A percentile compares a stretch with the other conserved stretches of the same genome.
Evolutionary conservation across 2,888 invertebrate species (phyloP).

Genomic region (Pristionchus japonicus): DNA sequence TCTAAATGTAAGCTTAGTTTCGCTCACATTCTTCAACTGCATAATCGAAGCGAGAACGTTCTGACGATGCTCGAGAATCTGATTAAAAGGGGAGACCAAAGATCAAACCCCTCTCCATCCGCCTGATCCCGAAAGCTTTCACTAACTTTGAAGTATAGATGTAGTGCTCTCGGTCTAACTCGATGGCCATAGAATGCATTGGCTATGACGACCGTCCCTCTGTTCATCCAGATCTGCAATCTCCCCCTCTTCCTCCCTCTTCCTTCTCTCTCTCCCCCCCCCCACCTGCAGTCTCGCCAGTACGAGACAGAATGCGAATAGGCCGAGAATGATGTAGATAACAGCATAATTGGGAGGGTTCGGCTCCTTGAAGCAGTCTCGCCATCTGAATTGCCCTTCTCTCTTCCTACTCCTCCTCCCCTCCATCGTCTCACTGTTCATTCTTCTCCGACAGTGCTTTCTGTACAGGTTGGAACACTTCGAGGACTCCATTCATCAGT

Average conservation of each 20-base stretch:
- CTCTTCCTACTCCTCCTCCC: neutral
- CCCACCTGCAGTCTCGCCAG: conserved; percentile 1
- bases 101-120: neutral
- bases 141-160: conserved; percentile 36
- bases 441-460: neutral
- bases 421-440: neutral
- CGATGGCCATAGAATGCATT: conserved; percentile 18
- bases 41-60: conserved; percentile 30
- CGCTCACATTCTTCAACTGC: conserved; percentile 18
- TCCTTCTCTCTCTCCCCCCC: neutral
- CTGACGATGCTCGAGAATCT: conserved; percentile 42
- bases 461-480: conserved; percentile 32
- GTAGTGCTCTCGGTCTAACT: conserved; percentile 31
- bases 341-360: conserved; percentile 5
- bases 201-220: conserved; percentile 20
- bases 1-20: too few relatives aligned
- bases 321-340: neutral
- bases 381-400: neutral
- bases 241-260: too few relatives aligned
- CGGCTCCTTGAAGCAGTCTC: conserved; percentile 30
- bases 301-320: neutral
- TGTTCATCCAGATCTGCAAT: conserved; percentile 33
- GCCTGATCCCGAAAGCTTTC: too few relatives aligned
- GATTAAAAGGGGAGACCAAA: neutral
- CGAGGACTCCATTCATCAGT: conserved; percentile 31